Conservation (phyloP, 1,140 invertebrate species). For the Gonatopus flavifemur region DNA sequence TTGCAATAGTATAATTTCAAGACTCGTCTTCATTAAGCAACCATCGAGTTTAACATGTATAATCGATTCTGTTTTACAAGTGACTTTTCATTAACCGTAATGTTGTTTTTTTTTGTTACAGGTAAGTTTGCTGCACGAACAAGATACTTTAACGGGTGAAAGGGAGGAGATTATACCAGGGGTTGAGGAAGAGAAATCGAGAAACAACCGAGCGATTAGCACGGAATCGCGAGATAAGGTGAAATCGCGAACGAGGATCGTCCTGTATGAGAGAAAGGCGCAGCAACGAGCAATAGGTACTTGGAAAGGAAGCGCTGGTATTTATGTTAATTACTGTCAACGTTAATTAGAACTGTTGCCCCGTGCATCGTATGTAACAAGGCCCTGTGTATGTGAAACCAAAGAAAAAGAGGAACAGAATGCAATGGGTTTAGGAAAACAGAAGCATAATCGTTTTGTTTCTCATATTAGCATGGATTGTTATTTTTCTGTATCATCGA, state of each 20-base stretch:
- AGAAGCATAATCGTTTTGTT: neutral
- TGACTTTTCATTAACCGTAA: slow-evolving; percentile 9
- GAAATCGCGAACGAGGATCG: slow-evolving; percentile 35
- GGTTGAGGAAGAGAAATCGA: slow-evolving; percentile 25
- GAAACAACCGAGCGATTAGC: slow-evolving; percentile 42
- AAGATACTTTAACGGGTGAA: slow-evolving; percentile 13
- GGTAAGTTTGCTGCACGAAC: slow-evolving; percentile 27
- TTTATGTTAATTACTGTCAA: slow-evolving; percentile 59
- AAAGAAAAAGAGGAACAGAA: neutral
- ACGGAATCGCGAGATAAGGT: slow-evolving; percentile 43
- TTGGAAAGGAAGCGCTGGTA: slow-evolving; percentile 48
- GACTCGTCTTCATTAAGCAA: slow-evolving; percentile 13
- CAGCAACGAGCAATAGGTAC: slow-evolving; percentile 17
- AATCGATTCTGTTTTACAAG: neutral
- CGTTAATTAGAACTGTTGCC: slow-evolving; percentile 51
- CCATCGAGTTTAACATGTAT: neutral
- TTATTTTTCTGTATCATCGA: no score
- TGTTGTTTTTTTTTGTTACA: slow-evolving; percentile 25
- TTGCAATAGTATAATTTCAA: no score
- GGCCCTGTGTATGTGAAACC: slow-evolving; percentile 10
- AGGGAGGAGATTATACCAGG: slow-evolving; percentile 12
- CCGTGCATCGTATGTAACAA: no score
- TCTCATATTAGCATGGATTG: no score
- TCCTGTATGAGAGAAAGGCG: slow-evolving; percentile 23
- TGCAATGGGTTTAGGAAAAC: neutral